phyloP scores from a whole-genome alignment of 2,113 vertebrate genomes.

The Hippopotamus amphibius region DNA sequence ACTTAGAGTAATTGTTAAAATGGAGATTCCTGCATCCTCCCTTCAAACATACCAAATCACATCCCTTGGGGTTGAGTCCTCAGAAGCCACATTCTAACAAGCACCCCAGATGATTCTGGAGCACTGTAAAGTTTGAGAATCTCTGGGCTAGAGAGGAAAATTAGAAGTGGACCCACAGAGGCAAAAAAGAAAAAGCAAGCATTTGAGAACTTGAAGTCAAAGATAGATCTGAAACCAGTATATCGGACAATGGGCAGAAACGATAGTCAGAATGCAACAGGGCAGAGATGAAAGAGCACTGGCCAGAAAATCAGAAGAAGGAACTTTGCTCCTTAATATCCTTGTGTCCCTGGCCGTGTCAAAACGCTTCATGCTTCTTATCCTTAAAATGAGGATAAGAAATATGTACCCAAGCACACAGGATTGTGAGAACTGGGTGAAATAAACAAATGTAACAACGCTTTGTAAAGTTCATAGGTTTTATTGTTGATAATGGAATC shows the following conservation, averaged over 20 bases:
- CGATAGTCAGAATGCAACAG: neutral
- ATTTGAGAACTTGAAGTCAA: neutral
- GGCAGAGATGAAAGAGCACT: neutral
- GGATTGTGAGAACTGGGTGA: neutral
- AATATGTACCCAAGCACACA: neutral
- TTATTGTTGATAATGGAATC: slow-evolving; percentile 4
- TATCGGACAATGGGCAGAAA: neutral
- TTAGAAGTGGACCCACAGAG: neutral
- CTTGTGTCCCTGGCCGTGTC: neutral
- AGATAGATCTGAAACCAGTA: neutral
- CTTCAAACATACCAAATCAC: neutral
- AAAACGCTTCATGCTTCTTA: neutral
- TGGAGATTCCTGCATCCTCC: neutral
- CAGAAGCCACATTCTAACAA: neutral
- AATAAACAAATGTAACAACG: neutral
- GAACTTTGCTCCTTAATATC: neutral
- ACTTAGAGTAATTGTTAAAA: neutral
- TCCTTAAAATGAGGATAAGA: slow-evolving; percentile 30
- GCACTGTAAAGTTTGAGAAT: neutral
- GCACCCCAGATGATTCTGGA: neutral
- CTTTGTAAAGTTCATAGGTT: neutral
- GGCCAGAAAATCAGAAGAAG: neutral
- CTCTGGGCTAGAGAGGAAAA: neutral
- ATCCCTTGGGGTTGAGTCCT: neutral
- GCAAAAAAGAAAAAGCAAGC: slow-evolving; percentile 12